Evolutionary conservation across 2,888 invertebrate species (phyloP), one percentile per base, ranked within the genome.

Genomic region (Microctonus aethiopoides): DNA sequence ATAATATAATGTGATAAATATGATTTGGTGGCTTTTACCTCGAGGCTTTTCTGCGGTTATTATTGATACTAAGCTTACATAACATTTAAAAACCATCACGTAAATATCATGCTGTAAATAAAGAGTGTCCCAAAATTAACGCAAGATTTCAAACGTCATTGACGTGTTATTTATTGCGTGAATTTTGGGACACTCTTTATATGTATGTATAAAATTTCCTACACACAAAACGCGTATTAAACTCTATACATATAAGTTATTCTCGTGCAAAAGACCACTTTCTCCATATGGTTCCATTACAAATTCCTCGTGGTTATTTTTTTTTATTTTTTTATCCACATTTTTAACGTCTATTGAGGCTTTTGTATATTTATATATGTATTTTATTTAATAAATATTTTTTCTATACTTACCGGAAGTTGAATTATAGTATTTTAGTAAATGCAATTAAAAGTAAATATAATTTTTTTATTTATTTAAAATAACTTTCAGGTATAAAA

Each of bases 281-380:
- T 83, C 83, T 83, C 83, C 81, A 72, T 78, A 78, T 77, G 80
- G 78, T 79, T 79, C 78, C 72, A 71, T 77, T 77, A 76, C 77
- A 75, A 78, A 81, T 80, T 77, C 76, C 76, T 73, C 39, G 22
- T n/a, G 20, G n/a, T 32, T 7, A 29, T 32, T 32, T 34, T 57
- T 32, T 29, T 57, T 24, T n/a, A 46, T 16, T 20, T 20, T 22
- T 20, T 24, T 54, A 26, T 57, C 16, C 16, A 10, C 10, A 24
- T 57, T 32, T 32, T 57, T 57, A 56, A 29, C 56, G 26, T n/a
- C 26, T 16, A 57, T 57, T 29, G 57, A 16, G 16, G 7, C 16
- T 46, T 16, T 46, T 46, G 16, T 46, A n/a, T 16, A 46, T 16
- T 16, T 46, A 3, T 16, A 46, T 16, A 46, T 16, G n/a, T 2